These are phyloP conservation scores for Cantharis rustica DNA, from an alignment of 2,888 invertebrate genomes.

Conservation along the genomic window DNA sequence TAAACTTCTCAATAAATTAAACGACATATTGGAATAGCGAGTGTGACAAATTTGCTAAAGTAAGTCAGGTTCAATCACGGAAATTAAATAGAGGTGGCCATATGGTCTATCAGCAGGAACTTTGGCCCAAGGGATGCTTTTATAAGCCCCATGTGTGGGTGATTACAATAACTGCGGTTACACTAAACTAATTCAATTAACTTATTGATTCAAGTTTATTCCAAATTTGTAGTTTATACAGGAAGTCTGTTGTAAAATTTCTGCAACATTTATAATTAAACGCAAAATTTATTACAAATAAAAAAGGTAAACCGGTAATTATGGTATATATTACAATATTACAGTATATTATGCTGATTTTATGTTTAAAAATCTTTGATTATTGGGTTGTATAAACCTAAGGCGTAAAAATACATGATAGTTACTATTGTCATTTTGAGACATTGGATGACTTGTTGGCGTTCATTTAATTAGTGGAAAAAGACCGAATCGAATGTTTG, in stretches of 20 bases:
- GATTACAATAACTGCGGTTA: slow-evolving; percentile 28
- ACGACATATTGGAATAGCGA: slow-evolving; percentile 52
- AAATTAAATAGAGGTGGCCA: slow-evolving; percentile 49
- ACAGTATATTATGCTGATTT: neutral
- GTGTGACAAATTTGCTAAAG: slow-evolving; percentile 52
- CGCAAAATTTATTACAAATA: neutral
- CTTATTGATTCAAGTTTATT: slow-evolving; percentile 5
- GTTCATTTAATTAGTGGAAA: too few relatives aligned
- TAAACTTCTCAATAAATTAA: slow-evolving; percentile 18
- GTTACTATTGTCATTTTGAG: neutral
- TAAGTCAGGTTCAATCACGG: slow-evolving; percentile 48
- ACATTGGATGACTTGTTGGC: too few relatives aligned
- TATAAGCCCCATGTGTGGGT: slow-evolving; percentile 22
- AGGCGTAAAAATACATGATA: neutral
- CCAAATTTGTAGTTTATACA: neutral
- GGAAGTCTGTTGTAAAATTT: neutral
- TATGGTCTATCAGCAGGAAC: slow-evolving; percentile 47
- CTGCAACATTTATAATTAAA: neutral
- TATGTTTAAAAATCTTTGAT: neutral
- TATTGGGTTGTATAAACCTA: neutral
- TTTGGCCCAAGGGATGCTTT: slow-evolving; percentile 27
- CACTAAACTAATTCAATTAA: slow-evolving; percentile 26
- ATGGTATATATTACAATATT: too few relatives aligned
- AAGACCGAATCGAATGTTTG: too few relatives aligned
- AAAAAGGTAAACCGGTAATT: neutral